phyloP scores from a whole-genome alignment of 2,797 vertebrate species.

The Bovichtus variegatus region DNA sequence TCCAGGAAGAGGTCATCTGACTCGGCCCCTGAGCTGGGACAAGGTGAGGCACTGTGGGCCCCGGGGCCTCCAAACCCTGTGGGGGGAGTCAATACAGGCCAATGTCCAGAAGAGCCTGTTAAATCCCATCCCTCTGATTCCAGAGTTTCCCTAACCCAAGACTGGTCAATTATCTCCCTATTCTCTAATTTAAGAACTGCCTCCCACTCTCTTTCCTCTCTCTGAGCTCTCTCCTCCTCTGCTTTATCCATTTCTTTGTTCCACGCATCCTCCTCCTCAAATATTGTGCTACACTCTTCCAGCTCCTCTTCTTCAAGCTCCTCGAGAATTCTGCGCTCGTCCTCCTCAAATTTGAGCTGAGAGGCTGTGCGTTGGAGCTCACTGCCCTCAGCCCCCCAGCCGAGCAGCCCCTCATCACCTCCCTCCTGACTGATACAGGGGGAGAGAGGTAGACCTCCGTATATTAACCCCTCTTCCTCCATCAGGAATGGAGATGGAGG shows the following conservation, averaged over 20 bases:
- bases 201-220: slow-evolving; percentile 87
- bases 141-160: slow-evolving; percentile 77
- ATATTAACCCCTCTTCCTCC: slow-evolving; percentile 76
- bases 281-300: slow-evolving; percentile 57
- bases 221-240: slow-evolving; percentile 74
- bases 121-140: slow-evolving; percentile 83
- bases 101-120: slow-evolving; percentile 78
- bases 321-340: slow-evolving; percentile 73
- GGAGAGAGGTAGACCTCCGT: slow-evolving; percentile 89
- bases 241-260: slow-evolving; percentile 80
- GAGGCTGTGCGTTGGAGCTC: slow-evolving; percentile 93
- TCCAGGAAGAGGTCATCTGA: slow-evolving; percentile 88
- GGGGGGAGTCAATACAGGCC: slow-evolving; percentile 85
- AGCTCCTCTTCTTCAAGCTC: slow-evolving; percentile 71
- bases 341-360: slow-evolving; percentile 96
- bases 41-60: slow-evolving; percentile 79
- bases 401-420: slow-evolving; percentile 86
- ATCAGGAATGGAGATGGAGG: slow-evolving; percentile 87
- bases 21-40: slow-evolving; percentile 82
- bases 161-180: slow-evolving; percentile 77
- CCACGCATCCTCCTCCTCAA: slow-evolving; percentile 80
- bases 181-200: slow-evolving; percentile 89
- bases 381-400: slow-evolving; percentile 69
- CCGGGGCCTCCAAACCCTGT: slow-evolving; percentile 82
- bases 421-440: slow-evolving; percentile 95